Evolutionary conservation across 2,113 vertebrate genomes (phyloP).

Genomic region (Neogale vison): DNA sequence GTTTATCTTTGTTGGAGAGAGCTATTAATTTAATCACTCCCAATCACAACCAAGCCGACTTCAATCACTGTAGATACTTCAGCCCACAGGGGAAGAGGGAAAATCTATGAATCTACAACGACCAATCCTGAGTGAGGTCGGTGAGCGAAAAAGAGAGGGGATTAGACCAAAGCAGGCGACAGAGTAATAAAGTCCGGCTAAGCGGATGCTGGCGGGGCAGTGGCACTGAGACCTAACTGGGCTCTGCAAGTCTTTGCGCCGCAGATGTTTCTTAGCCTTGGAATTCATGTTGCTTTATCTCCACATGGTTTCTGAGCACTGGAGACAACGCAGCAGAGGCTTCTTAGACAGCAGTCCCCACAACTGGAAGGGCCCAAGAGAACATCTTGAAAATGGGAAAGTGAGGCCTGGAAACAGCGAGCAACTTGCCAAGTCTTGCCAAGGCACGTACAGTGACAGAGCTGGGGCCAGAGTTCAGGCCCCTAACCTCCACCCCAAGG

Average conservation of each 20-base stretch:
- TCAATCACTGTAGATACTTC: background rate
- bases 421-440: background rate
- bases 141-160: background rate
- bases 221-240: accelerated
- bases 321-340: background rate
- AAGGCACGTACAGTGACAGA: background rate
- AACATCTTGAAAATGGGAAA: background rate
- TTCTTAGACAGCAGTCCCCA: background rate
- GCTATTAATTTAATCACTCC: slow-evolving; percentile 29
- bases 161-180: background rate
- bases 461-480: background rate
- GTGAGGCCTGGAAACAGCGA: background rate
- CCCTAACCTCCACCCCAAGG: background rate
- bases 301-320: background rate
- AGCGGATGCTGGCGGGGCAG: too few relatives aligned
- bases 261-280: background rate
- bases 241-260: background rate
- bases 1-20: background rate
- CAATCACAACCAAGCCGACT: background rate
- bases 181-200: background rate
- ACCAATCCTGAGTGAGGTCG: background rate
- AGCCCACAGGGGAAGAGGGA: background rate
- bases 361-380: background rate
- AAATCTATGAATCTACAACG: background rate
- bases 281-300: background rate